A percentile compares a stretch with the other conserved stretches of the same genome.
phyloP scores from a whole-genome alignment of 1,140 invertebrate genomes.

The Campoletis sonorensis region DNA sequence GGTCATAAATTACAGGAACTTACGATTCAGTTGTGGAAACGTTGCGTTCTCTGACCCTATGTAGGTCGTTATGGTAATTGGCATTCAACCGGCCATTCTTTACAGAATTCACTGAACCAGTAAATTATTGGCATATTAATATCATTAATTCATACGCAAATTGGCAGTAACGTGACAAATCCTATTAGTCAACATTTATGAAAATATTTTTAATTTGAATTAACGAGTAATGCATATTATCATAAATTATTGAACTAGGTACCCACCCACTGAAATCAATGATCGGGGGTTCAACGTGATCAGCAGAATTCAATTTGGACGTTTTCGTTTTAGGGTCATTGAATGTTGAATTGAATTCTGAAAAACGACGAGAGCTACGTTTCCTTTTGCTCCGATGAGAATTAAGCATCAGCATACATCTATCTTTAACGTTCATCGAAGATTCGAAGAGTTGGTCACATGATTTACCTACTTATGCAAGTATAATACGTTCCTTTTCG shows the following conservation, averaged over 20 bases:
- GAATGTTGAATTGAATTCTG: too few relatives aligned
- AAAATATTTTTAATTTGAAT: background rate
- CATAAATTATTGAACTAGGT: background rate
- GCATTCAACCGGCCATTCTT: background rate
- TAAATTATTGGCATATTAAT: background rate
- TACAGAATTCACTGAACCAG: background rate
- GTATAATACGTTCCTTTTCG: background rate
- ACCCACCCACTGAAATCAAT: background rate
- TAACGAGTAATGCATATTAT: background rate
- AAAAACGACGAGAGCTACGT: too few relatives aligned
- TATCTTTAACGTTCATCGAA: background rate
- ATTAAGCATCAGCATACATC: background rate
- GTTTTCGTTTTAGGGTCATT: too few relatives aligned
- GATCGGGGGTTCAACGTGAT: background rate
- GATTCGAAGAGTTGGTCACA: background rate
- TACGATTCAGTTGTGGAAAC: too few relatives aligned
- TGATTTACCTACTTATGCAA: background rate
- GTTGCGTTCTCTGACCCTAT: background rate
- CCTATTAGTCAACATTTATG: background rate
- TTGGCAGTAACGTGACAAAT: background rate
- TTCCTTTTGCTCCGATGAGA: background rate
- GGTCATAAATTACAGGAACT: too few relatives aligned
- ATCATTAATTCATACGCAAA: background rate
- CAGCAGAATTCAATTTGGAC: background rate
- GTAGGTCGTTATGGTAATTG: background rate